Evolutionary conservation across 2,888 invertebrate genomes (phyloP).

Genomic region (Arctia plantaginis): DNA sequence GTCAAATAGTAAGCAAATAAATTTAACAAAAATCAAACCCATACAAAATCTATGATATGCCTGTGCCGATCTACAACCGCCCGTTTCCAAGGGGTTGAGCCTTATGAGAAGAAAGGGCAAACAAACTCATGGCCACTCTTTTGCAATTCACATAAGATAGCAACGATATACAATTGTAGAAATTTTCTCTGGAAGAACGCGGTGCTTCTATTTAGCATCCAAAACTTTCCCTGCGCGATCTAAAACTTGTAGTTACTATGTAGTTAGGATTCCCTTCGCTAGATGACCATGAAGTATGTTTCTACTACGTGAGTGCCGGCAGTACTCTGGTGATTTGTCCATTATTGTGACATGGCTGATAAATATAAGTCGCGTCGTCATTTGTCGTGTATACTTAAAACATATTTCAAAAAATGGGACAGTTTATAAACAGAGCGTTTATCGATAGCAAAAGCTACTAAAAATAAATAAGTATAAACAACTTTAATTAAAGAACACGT

Average conservation of each 20-base stretch:
- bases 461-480: neutral
- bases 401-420: neutral
- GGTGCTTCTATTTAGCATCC: no score
- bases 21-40: no score
- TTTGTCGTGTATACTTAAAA: neutral
- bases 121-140: no score
- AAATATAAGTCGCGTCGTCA: neutral
- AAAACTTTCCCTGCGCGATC: neutral
- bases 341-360: neutral
- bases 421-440: neutral
- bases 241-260: neutral
- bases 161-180: no score
- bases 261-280: neutral
- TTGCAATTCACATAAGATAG: no score
- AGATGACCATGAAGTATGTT: no score
- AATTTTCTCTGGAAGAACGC: neutral
- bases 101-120: no score
- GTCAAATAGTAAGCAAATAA: no score
- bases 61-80: no score
- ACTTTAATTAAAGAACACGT: neutral
- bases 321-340: neutral
- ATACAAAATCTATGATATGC: no score
- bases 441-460: neutral
- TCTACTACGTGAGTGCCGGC: no score
- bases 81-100: no score